phyloP scores from a whole-genome alignment of 1,140 invertebrate species.

The Lepidurus apus region DNA sequence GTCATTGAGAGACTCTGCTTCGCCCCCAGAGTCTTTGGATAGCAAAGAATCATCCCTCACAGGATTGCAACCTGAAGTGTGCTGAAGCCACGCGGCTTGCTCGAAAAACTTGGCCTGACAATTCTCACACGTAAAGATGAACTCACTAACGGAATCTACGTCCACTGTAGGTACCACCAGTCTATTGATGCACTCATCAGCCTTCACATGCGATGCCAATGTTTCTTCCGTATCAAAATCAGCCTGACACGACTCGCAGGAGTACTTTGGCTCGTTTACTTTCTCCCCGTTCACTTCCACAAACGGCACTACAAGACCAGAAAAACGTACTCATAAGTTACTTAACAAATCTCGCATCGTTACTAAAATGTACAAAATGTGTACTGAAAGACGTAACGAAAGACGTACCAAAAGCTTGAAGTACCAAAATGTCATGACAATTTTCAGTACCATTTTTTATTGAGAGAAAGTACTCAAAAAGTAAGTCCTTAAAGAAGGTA shows the following conservation, averaged over 20 bases:
- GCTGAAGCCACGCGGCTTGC: background rate
- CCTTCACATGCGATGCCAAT: background rate
- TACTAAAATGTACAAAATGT: no score
- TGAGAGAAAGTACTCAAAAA: no score
- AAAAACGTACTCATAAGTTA: background rate
- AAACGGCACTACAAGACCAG: background rate
- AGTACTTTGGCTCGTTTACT: background rate
- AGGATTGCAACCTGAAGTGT: background rate
- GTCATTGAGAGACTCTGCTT: background rate
- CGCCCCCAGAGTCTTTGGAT: background rate
- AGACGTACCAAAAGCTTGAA: no score
- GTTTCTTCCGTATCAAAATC: slow-evolving; percentile 9
- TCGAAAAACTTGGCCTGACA: background rate
- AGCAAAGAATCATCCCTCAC: background rate
- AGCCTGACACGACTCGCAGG: background rate
- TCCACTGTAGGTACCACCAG: background rate
- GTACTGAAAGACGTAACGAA: no score
- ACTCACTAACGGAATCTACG: background rate
- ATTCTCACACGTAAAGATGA: background rate
- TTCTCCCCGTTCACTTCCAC: background rate
- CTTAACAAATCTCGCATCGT: background rate
- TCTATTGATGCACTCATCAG: background rate
- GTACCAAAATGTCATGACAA: no score
- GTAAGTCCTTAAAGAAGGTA: no score
- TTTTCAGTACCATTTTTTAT: no score